Evolutionary conservation across 1,140 invertebrate species (phyloP).

Genomic region (Zaprionus davidi): DNA sequence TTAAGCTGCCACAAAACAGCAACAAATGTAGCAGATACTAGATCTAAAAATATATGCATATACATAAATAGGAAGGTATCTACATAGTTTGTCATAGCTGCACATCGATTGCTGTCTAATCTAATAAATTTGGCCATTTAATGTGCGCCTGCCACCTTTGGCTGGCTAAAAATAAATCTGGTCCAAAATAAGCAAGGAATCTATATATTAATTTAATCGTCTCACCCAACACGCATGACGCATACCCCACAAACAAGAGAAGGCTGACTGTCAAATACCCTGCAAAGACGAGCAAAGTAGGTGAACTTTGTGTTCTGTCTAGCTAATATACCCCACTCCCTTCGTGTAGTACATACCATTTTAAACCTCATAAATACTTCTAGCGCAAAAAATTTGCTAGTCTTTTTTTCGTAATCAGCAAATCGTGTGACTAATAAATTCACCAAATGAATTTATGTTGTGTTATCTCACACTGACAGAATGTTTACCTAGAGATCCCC

Average conservation of each 20-base stretch:
- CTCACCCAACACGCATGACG: conserved; percentile 12
- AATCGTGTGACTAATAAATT: conserved; percentile 46
- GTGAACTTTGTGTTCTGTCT: not conserved
- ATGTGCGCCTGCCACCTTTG: conserved; percentile 12
- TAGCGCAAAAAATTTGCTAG: conserved; percentile 1
- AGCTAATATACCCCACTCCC: not conserved
- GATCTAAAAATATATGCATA: not conserved
- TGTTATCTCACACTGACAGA: conserved; percentile 16
- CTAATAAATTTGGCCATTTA: conserved; percentile 52
- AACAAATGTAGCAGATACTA: conserved; percentile 1
- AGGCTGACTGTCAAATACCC: not conserved
- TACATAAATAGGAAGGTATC: conserved; percentile 7
- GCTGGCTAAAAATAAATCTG: conserved; percentile 39
- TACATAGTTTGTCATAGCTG: conserved; percentile 16
- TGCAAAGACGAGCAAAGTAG: not conserved
- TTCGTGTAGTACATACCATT: not conserved
- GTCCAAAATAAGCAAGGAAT: conserved; percentile 37
- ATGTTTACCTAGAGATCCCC: conserved; percentile 20
- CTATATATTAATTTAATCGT: conserved; percentile 32
- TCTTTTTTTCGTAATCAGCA: conserved; percentile 27
- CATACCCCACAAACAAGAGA: not conserved
- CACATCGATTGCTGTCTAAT: conserved; percentile 32
- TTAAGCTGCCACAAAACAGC: conserved; percentile 13
- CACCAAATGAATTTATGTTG: conserved; percentile 38
- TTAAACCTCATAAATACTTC: conserved; percentile 23